phyloP scores from a whole-genome alignment of 2,797 vertebrate species.

The Schizothorax lantsangensis region DNA sequence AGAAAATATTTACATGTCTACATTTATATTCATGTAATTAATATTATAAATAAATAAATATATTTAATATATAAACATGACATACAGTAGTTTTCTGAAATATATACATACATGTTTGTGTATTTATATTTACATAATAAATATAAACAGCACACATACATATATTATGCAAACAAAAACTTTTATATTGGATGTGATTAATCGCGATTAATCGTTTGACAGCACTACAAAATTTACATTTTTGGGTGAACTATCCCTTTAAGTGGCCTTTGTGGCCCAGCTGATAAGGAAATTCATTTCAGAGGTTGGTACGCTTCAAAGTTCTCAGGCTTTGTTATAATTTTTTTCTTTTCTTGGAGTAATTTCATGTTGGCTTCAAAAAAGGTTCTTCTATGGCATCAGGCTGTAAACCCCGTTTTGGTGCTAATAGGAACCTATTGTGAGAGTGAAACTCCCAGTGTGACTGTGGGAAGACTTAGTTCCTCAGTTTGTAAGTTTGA shows the following conservation, averaged over 20 bases:
- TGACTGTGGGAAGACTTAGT: not conserved
- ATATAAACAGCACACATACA: too few species aligned
- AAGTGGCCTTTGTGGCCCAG: not conserved
- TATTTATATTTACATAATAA: too few species aligned
- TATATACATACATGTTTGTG: too few species aligned
- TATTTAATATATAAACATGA: too few species aligned
- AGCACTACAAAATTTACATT: not conserved
- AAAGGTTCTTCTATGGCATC: not conserved
- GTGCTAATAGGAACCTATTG: not conserved
- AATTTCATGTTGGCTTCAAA: not conserved
- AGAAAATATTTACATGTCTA: too few species aligned
- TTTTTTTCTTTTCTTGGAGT: not conserved
- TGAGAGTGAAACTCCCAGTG: constrained; percentile 1
- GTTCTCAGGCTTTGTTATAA: not conserved
- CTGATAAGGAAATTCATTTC: not conserved
- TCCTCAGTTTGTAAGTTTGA: constrained; percentile 20
- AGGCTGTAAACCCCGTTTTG: not conserved
- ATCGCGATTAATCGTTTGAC: too few species aligned
- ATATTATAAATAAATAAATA: too few species aligned
- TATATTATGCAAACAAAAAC: too few species aligned
- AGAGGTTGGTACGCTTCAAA: not conserved
- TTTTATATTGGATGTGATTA: too few species aligned
- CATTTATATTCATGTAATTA: too few species aligned
- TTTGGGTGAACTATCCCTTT: not conserved
- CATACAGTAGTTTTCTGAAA: too few species aligned